Evolutionary conservation across 2,888 invertebrate species (phyloP).

Genomic region (Eupithecia subumbrata): DNA sequence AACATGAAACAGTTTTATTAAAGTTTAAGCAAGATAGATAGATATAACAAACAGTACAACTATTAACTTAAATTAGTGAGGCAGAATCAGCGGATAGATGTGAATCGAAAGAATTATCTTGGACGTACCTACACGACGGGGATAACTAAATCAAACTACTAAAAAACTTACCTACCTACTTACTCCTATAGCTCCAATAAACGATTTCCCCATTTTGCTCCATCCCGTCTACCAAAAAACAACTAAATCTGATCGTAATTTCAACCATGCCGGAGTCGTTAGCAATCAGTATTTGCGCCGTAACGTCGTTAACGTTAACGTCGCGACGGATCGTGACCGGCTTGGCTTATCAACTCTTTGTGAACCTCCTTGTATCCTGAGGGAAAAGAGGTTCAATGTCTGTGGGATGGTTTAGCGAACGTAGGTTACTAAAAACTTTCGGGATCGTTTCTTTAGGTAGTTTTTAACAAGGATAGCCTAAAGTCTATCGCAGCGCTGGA

Average conservation of each 20-base stretch:
- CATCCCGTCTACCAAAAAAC: neutral
- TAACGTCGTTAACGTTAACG: slow-evolving; percentile 10
- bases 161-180: neutral
- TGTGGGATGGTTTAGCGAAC: neutral
- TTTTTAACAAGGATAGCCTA: neutral
- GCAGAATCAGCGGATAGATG: neutral
- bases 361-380: neutral
- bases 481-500: neutral
- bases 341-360: slow-evolving; percentile 14
- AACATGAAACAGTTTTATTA: too few relatives aligned
- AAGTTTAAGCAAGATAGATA: neutral
- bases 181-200: neutral
- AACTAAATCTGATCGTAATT: slow-evolving; percentile 21
- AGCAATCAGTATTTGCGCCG: slow-evolving; percentile 13
- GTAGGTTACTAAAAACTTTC: neutral
- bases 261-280: slow-evolving; percentile 17
- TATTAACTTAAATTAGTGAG: too few relatives aligned
- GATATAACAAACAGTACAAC: too few relatives aligned
- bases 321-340: slow-evolving; percentile 16
- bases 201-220: neutral
- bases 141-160: too few relatives aligned
- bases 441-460: neutral
- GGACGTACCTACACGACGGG: too few relatives aligned
- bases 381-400: slow-evolving; percentile 1
- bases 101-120: neutral